These are phyloP conservation scores for Eupleurogrammus muticus DNA, from an alignment of 2,797 vertebrate species.

Conservation along the genomic window DNA sequence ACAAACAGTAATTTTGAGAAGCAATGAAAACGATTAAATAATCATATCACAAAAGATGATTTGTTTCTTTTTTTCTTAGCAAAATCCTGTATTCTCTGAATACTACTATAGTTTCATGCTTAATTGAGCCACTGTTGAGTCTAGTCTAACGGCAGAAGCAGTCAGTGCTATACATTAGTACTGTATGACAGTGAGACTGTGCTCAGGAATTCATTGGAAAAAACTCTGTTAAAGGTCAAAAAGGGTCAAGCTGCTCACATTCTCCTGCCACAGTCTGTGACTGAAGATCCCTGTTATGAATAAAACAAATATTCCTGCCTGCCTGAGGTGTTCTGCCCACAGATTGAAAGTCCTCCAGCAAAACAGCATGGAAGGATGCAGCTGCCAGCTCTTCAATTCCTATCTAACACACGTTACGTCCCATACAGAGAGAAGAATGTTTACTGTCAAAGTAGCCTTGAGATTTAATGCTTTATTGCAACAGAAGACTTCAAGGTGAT, in stretches of 20 bases:
- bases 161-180: conserved; percentile 33
- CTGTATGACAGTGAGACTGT: conserved; percentile 26
- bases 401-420: conserved; percentile 42
- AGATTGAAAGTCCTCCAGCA: conserved; percentile 55
- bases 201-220: conserved; percentile 36
- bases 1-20: no score
- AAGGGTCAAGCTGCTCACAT: conserved; percentile 55
- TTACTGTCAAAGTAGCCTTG: conserved; percentile 41
- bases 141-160: conserved; percentile 28
- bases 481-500: background rate
- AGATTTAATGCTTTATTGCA: conserved; percentile 27
- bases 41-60: conserved; percentile 10
- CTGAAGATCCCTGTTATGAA: conserved; percentile 57
- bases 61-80: background rate
- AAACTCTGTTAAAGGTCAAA: conserved; percentile 49
- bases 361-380: conserved; percentile 33
- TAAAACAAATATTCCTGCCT: conserved; percentile 60
- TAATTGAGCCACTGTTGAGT: background rate
- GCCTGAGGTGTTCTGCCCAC: conserved; percentile 40
- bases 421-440: conserved; percentile 23
- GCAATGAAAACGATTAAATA: conserved; percentile 9
- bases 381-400: conserved; percentile 43
- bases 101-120: background rate
- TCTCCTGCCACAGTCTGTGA: conserved; percentile 48
- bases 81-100: no score